A percentile compares a stretch with the other conserved stretches of the same genome.
Evolutionary conservation across 1,140 invertebrate species (phyloP).

Genomic region (Bombus soroeensis): DNA sequence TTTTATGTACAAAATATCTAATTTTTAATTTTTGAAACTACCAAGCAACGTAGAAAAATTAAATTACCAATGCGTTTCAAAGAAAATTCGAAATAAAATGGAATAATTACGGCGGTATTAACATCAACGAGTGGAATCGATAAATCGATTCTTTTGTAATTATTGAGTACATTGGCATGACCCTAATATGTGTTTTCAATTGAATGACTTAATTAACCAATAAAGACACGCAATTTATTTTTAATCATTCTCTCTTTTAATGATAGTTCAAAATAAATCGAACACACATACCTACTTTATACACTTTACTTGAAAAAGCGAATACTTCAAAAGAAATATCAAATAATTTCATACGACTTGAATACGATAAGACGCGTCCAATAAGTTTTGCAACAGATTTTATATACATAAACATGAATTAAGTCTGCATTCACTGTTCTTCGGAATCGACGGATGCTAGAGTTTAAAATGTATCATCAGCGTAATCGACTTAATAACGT

Average conservation of each 20-base stretch:
- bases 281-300: background rate
- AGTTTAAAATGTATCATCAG: background rate
- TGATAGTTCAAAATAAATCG: background rate
- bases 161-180: background rate
- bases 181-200: conserved; percentile 19
- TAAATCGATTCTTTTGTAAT: conserved; percentile 19
- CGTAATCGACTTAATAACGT: conserved; percentile 16
- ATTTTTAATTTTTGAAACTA: background rate
- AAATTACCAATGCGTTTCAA: no score
- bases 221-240: conserved; percentile 3
- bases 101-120: background rate
- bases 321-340: no score
- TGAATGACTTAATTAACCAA: conserved; percentile 15
- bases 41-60: background rate
- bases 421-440: no score
- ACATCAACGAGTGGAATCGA: conserved; percentile 3
- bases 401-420: no score
- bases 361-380: no score
- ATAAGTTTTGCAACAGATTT: no score
- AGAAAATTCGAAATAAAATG: no score
- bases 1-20: no score
- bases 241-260: background rate
- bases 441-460: background rate
- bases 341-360: no score
- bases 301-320: no score